These are phyloP conservation scores for Anser brachyrhynchus DNA, from an alignment of 2,113 vertebrate species.

Conservation along the genomic window DNA sequence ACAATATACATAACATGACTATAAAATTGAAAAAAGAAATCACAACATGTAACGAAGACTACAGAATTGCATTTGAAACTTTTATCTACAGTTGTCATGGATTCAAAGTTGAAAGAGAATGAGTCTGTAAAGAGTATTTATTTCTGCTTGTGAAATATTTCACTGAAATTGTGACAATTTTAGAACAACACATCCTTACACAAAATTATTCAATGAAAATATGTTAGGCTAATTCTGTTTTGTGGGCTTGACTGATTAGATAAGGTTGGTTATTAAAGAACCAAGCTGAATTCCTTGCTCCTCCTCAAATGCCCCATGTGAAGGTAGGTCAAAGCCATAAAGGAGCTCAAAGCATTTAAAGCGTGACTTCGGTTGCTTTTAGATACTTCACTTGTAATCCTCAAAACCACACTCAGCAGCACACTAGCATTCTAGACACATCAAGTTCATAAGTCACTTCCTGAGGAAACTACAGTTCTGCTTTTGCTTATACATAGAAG, in stretches of 20 bases:
- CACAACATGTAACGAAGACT: neutral
- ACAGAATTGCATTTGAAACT: neutral
- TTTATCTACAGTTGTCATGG: neutral
- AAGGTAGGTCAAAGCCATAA: neutral
- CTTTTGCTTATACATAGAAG: fast-evolving
- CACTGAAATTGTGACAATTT: neutral
- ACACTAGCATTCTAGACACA: neutral
- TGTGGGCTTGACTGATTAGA: neutral
- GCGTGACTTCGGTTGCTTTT: neutral
- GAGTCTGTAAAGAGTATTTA: neutral
- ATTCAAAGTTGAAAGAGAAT: neutral
- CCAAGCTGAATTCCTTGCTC: neutral
- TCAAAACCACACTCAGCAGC: neutral
- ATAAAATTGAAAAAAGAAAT: neutral
- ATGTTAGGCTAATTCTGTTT: neutral
- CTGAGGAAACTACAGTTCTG: neutral
- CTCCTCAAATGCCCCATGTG: neutral
- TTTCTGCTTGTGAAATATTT: neutral
- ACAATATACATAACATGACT: neutral
- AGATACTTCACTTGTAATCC: neutral
- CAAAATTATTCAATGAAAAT: neutral
- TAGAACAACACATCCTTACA: neutral
- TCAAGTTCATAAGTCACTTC: neutral
- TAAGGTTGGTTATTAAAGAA: neutral
- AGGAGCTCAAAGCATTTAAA: neutral